Conservation (phyloP, 37 sponge, comb jelly and placozoan species). For the Oscarella lobularis region DNA sequence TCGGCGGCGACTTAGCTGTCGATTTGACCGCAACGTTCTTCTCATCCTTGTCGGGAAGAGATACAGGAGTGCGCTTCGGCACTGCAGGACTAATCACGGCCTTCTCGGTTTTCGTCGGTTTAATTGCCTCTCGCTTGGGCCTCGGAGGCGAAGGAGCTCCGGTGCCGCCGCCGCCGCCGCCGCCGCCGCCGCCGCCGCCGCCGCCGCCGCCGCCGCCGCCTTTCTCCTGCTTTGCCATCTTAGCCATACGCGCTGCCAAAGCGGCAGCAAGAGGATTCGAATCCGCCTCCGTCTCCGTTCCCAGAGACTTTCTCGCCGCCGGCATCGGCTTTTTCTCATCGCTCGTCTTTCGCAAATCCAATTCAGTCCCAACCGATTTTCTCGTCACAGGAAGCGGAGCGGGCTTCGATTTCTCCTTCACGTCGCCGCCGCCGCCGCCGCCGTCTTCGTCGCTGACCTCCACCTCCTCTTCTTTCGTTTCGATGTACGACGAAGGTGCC, state of each 20-base stretch:
- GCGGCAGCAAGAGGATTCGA: neutral
- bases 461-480: constrained; percentile 13
- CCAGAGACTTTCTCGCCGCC: neutral
- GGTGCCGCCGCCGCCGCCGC: no score
- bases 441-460: no score
- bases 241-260: neutral
- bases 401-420: neutral
- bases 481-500: constrained; percentile 78
- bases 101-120: neutral
- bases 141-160: neutral
- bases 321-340: neutral
- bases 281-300: neutral
- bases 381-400: neutral
- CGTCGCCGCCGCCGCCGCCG: no score
- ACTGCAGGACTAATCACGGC: neutral
- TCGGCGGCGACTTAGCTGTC: neutral
- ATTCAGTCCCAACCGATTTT: neutral
- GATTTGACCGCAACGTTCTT: neutral
- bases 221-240: neutral
- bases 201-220: no score
- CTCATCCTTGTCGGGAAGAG: no score
- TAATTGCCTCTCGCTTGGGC: neutral
- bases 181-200: no score
- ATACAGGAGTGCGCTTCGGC: no score
- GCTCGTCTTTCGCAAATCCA: neutral